A percentile compares a stretch with the other conserved stretches of the same genome.
phyloP scores from a whole-genome alignment of 2,888 invertebrate species.

The Hetaerina titia region DNA sequence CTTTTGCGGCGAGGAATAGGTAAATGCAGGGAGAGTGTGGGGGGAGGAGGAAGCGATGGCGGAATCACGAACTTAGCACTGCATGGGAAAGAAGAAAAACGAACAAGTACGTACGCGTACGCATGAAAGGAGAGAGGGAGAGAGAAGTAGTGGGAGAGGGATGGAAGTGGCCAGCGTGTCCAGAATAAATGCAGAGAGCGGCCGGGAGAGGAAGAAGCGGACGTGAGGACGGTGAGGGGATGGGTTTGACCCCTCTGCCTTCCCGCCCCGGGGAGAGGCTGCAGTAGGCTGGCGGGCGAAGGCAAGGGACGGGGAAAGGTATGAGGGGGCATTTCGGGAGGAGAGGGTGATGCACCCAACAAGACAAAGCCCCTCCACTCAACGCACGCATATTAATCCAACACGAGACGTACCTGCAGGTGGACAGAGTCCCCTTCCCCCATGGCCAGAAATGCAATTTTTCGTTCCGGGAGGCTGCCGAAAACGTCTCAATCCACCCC shows the following conservation, averaged over 20 bases:
- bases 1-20: too few relatives aligned
- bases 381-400: background rate
- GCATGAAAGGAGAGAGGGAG: background rate
- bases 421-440: background rate
- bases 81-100: background rate
- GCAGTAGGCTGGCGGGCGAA: background rate
- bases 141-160: background rate
- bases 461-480: background rate
- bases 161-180: slow-evolving; percentile 32
- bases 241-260: background rate
- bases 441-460: background rate
- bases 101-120: background rate
- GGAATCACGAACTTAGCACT: background rate
- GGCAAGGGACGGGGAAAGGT: background rate
- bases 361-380: background rate
- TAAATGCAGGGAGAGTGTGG: too few relatives aligned
- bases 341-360: background rate
- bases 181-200: slow-evolving; percentile 11
- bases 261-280: background rate
- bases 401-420: background rate
- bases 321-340: background rate
- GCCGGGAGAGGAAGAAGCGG: background rate
- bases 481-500: background rate
- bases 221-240: background rate
- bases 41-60: too few relatives aligned